Conservation (phyloP, 2,113 vertebrate genomes). For the Drymodes brunneopygia region DNA sequence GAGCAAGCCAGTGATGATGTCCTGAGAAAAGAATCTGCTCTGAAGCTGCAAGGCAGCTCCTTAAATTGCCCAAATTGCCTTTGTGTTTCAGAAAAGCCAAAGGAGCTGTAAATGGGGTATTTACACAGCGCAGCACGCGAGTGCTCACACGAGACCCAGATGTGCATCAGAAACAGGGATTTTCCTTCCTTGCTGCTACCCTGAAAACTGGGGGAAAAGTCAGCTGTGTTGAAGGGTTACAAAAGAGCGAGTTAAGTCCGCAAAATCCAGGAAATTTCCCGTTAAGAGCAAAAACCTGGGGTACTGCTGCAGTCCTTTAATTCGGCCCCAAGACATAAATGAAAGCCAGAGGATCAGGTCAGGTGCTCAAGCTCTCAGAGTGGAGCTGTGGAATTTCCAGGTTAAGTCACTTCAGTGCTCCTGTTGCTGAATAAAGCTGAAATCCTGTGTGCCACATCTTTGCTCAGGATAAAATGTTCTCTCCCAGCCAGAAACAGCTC, state of each 20-base stretch:
- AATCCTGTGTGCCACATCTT: conserved; percentile 38
- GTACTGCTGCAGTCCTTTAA: not conserved
- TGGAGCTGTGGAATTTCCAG: conserved; percentile 27
- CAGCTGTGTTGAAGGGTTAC: not conserved
- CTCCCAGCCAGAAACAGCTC: conserved; percentile 49
- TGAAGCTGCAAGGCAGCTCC: not conserved
- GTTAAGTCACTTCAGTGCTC: conserved; percentile 36
- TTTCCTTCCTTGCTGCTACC: not conserved
- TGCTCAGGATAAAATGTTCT: conserved; percentile 58
- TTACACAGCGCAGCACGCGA: conserved; percentile 30
- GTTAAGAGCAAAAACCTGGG: not conserved
- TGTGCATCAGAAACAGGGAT: not conserved
- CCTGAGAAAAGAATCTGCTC: not conserved
- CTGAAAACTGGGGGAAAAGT: not conserved
- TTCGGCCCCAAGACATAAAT: not conserved
- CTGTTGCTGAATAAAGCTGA: conserved; percentile 41
- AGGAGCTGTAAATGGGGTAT: not conserved
- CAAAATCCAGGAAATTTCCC: conserved; percentile 38
- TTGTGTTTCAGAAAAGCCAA: not conserved
- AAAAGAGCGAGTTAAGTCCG: not conserved
- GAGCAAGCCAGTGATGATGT: not conserved
- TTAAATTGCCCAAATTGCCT: not conserved
- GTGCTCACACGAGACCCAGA: conserved; percentile 2
- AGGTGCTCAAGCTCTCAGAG: conserved; percentile 11
- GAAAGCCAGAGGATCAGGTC: not conserved